Percentiles rank a stretch among this genome's conserved stretches.
Evolutionary conservation across 2,888 invertebrate species (phyloP).

Genomic region (Gymnosoma rotundatum): DNA sequence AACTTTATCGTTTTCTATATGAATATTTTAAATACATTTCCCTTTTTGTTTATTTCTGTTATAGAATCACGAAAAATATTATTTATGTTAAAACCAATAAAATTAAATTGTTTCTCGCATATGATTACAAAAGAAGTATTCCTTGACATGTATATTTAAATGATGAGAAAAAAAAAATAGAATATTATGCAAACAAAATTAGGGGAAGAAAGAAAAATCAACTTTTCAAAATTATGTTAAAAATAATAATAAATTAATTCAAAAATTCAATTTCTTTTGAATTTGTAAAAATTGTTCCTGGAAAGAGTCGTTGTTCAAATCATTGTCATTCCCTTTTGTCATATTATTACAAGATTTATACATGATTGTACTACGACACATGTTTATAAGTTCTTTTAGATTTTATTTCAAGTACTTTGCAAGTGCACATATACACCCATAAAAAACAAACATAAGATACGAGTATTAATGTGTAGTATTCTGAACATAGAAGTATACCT

Average conservation of each 20-base stretch:
- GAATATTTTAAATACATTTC: constrained; percentile 53
- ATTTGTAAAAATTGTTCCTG: constrained; percentile 1
- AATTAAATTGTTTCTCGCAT: constrained; percentile 79
- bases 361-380: constrained; percentile 49
- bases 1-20: constrained; percentile 60
- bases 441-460: background rate
- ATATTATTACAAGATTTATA: constrained; percentile 56
- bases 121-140: constrained; percentile 36
- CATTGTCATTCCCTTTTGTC: constrained; percentile 43
- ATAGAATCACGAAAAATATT: constrained; percentile 56
- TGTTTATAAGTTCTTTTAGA: constrained; percentile 59
- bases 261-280: constrained; percentile 39
- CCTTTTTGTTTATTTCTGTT: background rate
- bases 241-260: constrained; percentile 52
- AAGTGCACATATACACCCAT: background rate
- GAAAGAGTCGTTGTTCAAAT: constrained; percentile 10
- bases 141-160: background rate
- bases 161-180: constrained; percentile 9
- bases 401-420: constrained; percentile 42
- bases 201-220: constrained; percentile 20
- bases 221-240: constrained; percentile 58
- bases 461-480: too few relatives aligned
- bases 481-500: too few relatives aligned
- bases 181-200: constrained; percentile 33
- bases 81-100: constrained; percentile 80